A percentile compares a stretch with the other conserved stretches of the same genome.
phyloP scores from a whole-genome alignment of 2,113 vertebrate species.

The Cololabis saira region DNA sequence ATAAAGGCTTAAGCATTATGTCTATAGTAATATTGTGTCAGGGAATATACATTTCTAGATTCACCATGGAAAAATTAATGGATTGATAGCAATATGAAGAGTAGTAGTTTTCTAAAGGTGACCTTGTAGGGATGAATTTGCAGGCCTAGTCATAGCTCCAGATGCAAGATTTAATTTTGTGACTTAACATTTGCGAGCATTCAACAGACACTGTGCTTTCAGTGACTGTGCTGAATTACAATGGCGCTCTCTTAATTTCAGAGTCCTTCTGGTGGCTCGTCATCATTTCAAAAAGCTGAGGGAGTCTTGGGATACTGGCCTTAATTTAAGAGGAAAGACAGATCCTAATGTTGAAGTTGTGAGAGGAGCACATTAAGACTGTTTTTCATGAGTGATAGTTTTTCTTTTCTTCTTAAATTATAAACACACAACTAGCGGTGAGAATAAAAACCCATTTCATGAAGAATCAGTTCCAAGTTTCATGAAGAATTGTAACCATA shows the following conservation, averaged over 20 bases:
- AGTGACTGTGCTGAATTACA: conserved; percentile 45
- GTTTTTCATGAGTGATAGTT: background rate
- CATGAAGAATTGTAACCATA: no score
- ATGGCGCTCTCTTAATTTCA: conserved; percentile 50
- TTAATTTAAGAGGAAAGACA: conserved; percentile 18
- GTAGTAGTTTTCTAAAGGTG: conserved; percentile 24
- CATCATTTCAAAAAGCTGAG: conserved; percentile 22
- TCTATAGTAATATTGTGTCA: conserved; percentile 2
- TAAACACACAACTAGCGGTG: background rate
- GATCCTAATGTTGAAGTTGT: background rate
- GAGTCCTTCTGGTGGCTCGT: conserved; percentile 11
- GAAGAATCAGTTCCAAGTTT: no score
- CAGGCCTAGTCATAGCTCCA: conserved; percentile 18
- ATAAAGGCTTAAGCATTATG: conserved; percentile 5
- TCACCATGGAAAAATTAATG: conserved; percentile 24
- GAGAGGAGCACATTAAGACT: conserved; percentile 10
- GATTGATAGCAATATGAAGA: conserved; percentile 32
- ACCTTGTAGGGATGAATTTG: conserved; percentile 42
- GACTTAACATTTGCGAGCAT: conserved; percentile 46
- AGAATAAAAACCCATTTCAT: no score
- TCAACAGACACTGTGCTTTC: conserved; percentile 26
- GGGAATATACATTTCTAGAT: conserved; percentile 12
- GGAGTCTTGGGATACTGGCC: conserved; percentile 14
- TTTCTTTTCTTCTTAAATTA: background rate
- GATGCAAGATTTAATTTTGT: conserved; percentile 56